Evolutionary conservation across 1,140 invertebrate genomes (phyloP).

Genomic region (Drosophila sulfurigaster): DNA sequence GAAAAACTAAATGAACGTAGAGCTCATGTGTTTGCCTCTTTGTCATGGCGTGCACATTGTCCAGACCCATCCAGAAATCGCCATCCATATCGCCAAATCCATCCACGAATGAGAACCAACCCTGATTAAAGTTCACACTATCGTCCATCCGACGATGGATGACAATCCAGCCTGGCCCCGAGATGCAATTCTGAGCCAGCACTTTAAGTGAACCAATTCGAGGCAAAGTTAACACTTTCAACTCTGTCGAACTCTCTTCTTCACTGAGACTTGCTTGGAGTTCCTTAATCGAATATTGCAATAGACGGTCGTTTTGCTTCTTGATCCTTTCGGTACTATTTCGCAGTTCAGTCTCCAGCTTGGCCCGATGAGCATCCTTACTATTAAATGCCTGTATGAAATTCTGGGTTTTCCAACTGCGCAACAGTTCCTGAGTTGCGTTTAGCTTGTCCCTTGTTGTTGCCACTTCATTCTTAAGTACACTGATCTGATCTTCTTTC

Average conservation of each 20-base stretch:
- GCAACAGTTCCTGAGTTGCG: not conserved
- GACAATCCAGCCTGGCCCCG: conserved; percentile 26
- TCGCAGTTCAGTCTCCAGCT: conserved; percentile 8
- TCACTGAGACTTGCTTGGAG: conserved; percentile 4
- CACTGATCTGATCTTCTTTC: not conserved
- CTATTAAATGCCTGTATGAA: not conserved
- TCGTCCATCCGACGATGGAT: conserved; percentile 33
- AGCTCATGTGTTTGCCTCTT: conserved; percentile 25
- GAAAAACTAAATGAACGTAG: conserved; percentile 24
- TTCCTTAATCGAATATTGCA: conserved; percentile 6
- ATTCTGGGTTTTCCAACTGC: not conserved
- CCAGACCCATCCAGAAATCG: conserved; percentile 39
- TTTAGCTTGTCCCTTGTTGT: not conserved
- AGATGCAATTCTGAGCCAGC: not conserved
- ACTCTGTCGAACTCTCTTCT: not conserved
- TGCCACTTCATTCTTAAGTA: not conserved
- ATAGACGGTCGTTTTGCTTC: conserved; percentile 16
- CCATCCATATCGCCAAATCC: conserved; percentile 33
- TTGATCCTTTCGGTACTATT: conserved; percentile 5
- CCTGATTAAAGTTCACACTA: conserved; percentile 21
- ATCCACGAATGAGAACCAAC: conserved; percentile 30
- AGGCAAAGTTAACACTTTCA: not conserved
- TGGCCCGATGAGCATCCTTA: conserved; percentile 11
- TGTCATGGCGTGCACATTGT: conserved; percentile 32
- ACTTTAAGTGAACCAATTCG: conserved; percentile 20